Base-by-base conservation (phyloP, 2,888 invertebrate species). In the Syritta pipiens region DNA sequence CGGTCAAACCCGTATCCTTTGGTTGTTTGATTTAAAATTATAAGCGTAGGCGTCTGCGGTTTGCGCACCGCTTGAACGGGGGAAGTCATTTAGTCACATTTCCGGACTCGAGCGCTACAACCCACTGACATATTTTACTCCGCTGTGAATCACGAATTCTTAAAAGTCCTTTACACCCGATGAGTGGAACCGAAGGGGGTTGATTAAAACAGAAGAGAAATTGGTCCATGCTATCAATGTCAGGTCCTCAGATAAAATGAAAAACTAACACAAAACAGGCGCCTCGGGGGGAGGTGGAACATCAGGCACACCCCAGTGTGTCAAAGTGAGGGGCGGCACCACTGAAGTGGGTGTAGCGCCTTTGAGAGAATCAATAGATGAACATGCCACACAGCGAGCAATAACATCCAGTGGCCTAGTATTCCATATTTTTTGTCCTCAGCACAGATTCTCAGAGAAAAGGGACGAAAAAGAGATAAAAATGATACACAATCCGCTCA, bases 11-110 rank as follows among this genome's bases (percentile, higher is more conserved):
- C 7, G 37, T 24, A 57, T 69, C 57, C 51, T 60, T 63, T 59
- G 49, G 63, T 59, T 71, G 59, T 71, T 71, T 71, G 71, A 65
- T 71, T 77, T 77, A 40, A 24, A 71, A 71, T 60, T 77, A 77
- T 44, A 19, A 32, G 30, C 20, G 57, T 26, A 20, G 62, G 24
- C 7, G 35, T 20, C n/a, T 14, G 4, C 20, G 24, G 9, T 19
- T 20, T 17, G 35, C 9, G 17, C 9, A 12, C 0, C 37, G n/a
- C n/a, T n/a, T n/a, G n/a, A 17, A 17, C 37, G 19, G 14, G 4
- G 44, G 42, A 71, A 71, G 55, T 62, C 22, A 55, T 71, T 55
- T 40, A 24, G 32, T 63, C 48, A 63, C 55, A 28, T 55, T 57
- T 63, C 62, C 71, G 62, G 55, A 12, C 3, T n/a, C n/a, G n/a